Percentiles rank a stretch among this genome's conserved stretches.
Conservation (phyloP, 2,888 invertebrate genomes). For the Nomada flava region DNA sequence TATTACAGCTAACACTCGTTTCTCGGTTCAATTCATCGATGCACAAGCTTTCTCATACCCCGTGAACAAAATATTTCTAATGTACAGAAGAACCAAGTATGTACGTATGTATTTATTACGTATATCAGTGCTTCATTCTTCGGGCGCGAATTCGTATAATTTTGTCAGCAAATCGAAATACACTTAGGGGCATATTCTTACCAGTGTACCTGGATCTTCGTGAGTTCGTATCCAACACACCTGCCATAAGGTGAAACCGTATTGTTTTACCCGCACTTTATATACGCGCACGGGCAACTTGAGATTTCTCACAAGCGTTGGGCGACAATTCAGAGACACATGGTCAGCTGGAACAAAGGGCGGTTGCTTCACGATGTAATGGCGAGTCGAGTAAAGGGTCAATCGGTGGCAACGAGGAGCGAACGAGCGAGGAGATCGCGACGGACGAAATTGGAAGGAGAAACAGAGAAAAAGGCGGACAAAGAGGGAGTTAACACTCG, state of each 20-base stretch:
- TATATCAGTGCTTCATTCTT: too few relatives aligned
- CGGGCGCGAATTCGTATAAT: too few relatives aligned
- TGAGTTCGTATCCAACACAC: neutral
- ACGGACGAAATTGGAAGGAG: slow-evolving; percentile 20
- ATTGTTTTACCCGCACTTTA: too few relatives aligned
- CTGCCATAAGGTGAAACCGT: neutral
- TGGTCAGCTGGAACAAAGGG: slow-evolving; percentile 29
- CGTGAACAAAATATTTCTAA: too few relatives aligned
- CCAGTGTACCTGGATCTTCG: neutral
- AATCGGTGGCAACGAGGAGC: slow-evolving; percentile 54
- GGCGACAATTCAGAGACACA: neutral
- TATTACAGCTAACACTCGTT: too few relatives aligned
- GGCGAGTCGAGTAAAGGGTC: slow-evolving; percentile 48
- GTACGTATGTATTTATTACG: too few relatives aligned
- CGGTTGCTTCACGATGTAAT: slow-evolving; percentile 48
- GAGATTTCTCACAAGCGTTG: neutral
- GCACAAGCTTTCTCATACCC: too few relatives aligned
- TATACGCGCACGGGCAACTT: too few relatives aligned
- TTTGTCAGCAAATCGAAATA: too few relatives aligned
- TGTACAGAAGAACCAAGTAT: too few relatives aligned
- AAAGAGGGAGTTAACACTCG: slow-evolving; percentile 20
- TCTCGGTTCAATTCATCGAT: too few relatives aligned
- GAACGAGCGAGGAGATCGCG: slow-evolving; percentile 33
- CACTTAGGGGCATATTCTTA: too few relatives aligned
- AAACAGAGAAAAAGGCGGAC: neutral